Evolutionary conservation across 2,113 vertebrate genomes (phyloP).

Genomic region (Sisor rabdophorus): DNA sequence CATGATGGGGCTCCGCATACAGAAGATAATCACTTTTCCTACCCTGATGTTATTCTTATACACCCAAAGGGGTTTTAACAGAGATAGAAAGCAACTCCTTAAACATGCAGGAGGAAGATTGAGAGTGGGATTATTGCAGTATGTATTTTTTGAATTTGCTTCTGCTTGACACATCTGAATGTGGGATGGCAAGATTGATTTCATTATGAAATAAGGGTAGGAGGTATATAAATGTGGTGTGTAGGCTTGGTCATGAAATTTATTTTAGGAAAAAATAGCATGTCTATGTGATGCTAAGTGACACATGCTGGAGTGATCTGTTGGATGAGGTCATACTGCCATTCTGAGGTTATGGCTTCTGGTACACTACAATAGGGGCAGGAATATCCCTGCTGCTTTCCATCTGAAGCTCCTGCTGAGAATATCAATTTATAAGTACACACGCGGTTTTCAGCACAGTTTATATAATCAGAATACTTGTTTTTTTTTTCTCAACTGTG

Average conservation of each 20-base stretch:
- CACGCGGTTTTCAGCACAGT: not conserved
- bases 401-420: slow-evolving; percentile 47
- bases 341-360: slow-evolving; percentile 43
- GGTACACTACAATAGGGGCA: slow-evolving; percentile 56
- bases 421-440: slow-evolving; percentile 54
- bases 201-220: not conserved
- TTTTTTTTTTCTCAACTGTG: not conserved
- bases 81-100: not conserved
- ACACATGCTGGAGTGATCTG: not conserved
- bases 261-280: slow-evolving; percentile 1
- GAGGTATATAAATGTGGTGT: slow-evolving; percentile 4
- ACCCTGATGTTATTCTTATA: not conserved
- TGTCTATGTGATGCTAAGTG: not conserved
- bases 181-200: slow-evolving; percentile 12
- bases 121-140: not conserved
- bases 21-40: slow-evolving; percentile 32
- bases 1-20: slow-evolving; percentile 20
- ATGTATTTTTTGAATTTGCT: slow-evolving; percentile 1
- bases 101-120: not conserved
- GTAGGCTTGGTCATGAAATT: not conserved
- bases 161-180: slow-evolving; percentile 1
- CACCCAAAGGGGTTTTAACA: not conserved
- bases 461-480: not conserved
- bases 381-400: slow-evolving; percentile 51
- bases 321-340: slow-evolving; percentile 7